Base-by-base conservation (phyloP, 2,797 vertebrate genomes). In the Melanotaenia parkinsoni region DNA sequence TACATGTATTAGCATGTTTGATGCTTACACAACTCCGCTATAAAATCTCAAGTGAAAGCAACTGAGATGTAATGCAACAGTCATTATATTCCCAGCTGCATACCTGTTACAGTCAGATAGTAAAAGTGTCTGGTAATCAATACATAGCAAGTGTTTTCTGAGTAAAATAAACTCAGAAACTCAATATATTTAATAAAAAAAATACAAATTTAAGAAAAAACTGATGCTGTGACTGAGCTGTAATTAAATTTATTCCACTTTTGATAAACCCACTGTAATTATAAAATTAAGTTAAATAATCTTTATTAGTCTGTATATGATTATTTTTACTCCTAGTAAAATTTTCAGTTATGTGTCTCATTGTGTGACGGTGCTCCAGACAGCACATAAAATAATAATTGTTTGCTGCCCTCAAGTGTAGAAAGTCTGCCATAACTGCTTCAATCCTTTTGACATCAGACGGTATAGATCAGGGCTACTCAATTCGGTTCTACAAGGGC, bases 371-470 rank as follows among this genome's bases (percentile, higher is more conserved):
- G 47, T 26, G 50, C 51, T 10, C 12, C n/a, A 40, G 9, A 45
- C 40, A 57, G 56, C 3, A 3, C 2, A 57, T 43, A 7, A 26
- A 13, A 65, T 51, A 0, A 22, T 72, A 38, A 28, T 30, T 67
- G 8, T 79, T 37, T 75, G 59, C 73, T 83, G 77, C 51, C 78
- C 67, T 59, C 80, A 38, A 45, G 67, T 81, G 72, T 20, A 24
- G 10, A 2, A 66, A 43, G 20, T 57, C 47, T 63, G 67, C 37
- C 33, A 22, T 73, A 13, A 70, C 63, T 18, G 22, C 30, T 58
- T 40, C n/a, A 43, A 43, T 9, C 10, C 12, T 7, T 67, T 45
- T 24, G 37, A 33, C 38, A 14, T n/a, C 11, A 37, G 54, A 35
- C 53, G 10, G 51, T 11, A 16, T 12, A 26, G 56, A n/a, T 58